These are phyloP conservation scores for Sepiola atlantica DNA, from an alignment of 2,888 invertebrate genomes.

Conservation along the genomic window DNA sequence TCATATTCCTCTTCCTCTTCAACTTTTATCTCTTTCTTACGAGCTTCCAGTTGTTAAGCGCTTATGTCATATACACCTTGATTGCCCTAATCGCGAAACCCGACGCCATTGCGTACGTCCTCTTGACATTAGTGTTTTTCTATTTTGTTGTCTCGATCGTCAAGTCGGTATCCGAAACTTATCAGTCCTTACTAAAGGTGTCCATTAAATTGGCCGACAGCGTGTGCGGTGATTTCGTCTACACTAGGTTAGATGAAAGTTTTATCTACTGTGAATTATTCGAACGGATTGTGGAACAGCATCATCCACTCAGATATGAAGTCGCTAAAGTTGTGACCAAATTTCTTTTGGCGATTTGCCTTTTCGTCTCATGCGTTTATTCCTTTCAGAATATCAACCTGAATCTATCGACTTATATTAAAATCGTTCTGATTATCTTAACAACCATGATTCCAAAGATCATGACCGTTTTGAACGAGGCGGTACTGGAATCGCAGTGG, in stretches of 20 bases:
- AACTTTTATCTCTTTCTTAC: background rate
- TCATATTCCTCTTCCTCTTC: background rate
- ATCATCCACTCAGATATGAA: constrained; percentile 22
- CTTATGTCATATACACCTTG: background rate
- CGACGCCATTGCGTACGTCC: background rate
- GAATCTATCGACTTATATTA: constrained; percentile 2
- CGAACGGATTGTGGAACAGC: background rate
- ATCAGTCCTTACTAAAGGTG: background rate
- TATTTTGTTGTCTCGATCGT: background rate
- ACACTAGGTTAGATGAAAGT: background rate
- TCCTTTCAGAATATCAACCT: background rate
- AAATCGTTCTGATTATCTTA: background rate
- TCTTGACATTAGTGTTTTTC: background rate
- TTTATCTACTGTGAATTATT: background rate
- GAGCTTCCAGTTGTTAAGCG: background rate
- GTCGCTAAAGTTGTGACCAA: background rate
- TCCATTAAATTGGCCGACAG: background rate
- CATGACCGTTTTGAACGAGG: background rate
- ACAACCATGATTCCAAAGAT: constrained; percentile 33
- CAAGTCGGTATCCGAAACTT: background rate
- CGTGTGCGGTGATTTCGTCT: background rate
- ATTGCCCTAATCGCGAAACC: constrained; percentile 18
- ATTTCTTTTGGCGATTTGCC: background rate
- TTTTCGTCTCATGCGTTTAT: constrained; percentile 10
- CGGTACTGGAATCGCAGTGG: background rate